Evolutionary conservation across 1,140 invertebrate species (phyloP).

Genomic region (Cheumatopsyche charites): DNA sequence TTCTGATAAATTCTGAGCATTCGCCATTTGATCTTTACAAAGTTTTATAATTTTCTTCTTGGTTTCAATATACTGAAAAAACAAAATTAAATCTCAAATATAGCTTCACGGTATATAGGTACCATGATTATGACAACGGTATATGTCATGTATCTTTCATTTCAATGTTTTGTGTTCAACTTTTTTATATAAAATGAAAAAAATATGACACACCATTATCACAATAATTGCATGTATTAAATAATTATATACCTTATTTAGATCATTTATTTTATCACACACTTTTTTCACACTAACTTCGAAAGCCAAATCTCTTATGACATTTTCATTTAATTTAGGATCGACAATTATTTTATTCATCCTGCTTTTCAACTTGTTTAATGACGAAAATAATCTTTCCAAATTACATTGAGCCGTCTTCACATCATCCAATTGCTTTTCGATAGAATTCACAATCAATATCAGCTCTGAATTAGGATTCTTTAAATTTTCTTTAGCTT

Average conservation of each 20-base stretch:
- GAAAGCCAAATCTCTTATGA: constrained; percentile 31
- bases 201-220: too few species aligned
- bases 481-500: background rate
- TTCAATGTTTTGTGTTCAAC: too few species aligned
- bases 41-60: constrained; percentile 32
- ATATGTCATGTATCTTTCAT: too few species aligned
- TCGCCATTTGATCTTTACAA: background rate
- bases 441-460: background rate
- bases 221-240: too few species aligned
- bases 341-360: too few species aligned
- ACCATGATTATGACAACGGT: too few species aligned
- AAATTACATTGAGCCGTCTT: background rate
- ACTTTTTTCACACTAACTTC: constrained; percentile 35
- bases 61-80: constrained; percentile 41
- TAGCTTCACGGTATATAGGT: too few species aligned
- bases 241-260: constrained; percentile 36
- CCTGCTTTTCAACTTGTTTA: background rate
- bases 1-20: background rate
- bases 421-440: background rate
- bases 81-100: too few species aligned
- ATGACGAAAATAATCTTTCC: background rate
- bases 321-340: background rate
- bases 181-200: too few species aligned
- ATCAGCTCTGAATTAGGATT: too few species aligned
- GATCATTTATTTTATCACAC: constrained; percentile 25